These are phyloP conservation scores for Parotia lawesii DNA, from an alignment of 2,113 vertebrate species.

Conservation along the genomic window DNA sequence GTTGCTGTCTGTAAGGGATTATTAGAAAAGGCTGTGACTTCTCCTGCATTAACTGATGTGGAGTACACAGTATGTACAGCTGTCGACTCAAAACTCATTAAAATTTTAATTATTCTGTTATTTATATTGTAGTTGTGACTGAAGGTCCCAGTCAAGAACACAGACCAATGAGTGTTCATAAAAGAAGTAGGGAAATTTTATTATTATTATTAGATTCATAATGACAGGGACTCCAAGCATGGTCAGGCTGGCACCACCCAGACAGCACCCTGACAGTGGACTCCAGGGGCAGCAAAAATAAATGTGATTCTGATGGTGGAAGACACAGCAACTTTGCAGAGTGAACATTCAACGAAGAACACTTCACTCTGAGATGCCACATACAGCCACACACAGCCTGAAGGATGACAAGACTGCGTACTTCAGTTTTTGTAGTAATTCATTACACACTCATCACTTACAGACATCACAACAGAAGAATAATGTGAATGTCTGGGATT, in stretches of 20 bases:
- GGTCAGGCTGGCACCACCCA: conserved; percentile 15
- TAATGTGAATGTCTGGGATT: background rate
- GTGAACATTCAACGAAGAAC: background rate
- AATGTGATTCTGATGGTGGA: background rate
- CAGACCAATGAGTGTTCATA: background rate
- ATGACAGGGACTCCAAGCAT: background rate
- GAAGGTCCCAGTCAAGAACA: background rate
- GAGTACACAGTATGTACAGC: background rate
- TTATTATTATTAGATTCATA: conserved; percentile 23
- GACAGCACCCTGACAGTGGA: background rate
- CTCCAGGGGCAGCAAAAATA: background rate
- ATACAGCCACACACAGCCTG: background rate
- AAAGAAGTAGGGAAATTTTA: background rate
- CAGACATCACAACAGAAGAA: background rate
- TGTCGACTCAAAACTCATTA: background rate
- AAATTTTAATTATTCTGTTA: conserved; percentile 5
- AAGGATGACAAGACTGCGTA: background rate
- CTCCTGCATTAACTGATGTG: background rate
- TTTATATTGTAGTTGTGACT: background rate
- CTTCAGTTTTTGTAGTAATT: background rate
- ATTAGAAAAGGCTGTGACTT: background rate
- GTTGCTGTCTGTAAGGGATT: background rate
- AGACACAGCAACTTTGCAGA: background rate
- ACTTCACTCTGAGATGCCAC: background rate
- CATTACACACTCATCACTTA: background rate